Percentiles rank a stretch among this genome's conserved stretches.
Conservation (phyloP, 2,888 invertebrate species). For the Platycheirus albimanus region DNA sequence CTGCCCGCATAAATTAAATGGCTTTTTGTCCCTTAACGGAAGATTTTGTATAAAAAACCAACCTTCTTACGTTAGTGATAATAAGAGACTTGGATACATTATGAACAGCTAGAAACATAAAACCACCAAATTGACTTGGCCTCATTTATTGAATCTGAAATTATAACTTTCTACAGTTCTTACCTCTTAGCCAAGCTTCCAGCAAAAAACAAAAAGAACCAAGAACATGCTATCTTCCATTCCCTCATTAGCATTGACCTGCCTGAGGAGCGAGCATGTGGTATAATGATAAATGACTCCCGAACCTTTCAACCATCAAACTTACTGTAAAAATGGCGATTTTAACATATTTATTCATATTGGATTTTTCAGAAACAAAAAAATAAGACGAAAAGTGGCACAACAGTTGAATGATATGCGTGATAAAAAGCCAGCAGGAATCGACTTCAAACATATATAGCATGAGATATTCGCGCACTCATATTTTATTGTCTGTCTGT, state of each 20-base stretch:
- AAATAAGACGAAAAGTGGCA: conserved; percentile 45
- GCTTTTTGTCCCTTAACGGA: too few species aligned
- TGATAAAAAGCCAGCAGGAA: conserved; percentile 35
- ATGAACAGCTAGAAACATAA: not conserved
- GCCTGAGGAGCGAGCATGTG: not conserved
- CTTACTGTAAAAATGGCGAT: conserved; percentile 1
- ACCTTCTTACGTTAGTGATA: too few species aligned
- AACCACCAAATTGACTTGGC: conserved; percentile 62
- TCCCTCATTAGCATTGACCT: conserved; percentile 5
- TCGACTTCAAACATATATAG: not conserved
- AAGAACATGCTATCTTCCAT: not conserved
- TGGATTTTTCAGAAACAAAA: not conserved
- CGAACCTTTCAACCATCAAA: not conserved
- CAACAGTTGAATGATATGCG: conserved; percentile 49
- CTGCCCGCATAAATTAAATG: too few species aligned
- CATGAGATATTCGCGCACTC: conserved; percentile 5
- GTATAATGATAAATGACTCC: conserved; percentile 12
- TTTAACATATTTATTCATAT: conserved; percentile 1
- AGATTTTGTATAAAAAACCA: too few species aligned
- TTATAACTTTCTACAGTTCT: conserved; percentile 37
- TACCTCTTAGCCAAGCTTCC: conserved; percentile 9
- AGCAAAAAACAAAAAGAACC: not conserved
- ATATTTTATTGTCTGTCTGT: too few species aligned
- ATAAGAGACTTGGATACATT: not conserved
- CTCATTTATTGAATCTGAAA: conserved; percentile 32